Base-by-base conservation (phyloP, 2,113 vertebrate species). In the Gobius niger region DNA sequence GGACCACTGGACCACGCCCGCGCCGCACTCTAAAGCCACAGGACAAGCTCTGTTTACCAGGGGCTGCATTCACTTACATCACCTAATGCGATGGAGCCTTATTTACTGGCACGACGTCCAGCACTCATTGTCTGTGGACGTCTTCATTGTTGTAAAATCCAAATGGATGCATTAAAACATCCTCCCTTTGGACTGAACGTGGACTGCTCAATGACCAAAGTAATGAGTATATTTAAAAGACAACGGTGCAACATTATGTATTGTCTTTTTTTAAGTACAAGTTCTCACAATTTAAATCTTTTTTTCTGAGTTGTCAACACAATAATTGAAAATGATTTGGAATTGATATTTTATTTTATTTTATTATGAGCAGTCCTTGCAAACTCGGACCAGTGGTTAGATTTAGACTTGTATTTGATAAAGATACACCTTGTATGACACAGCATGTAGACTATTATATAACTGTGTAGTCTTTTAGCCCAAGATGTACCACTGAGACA, bases 1-100 rank as follows among this genome's bases (percentile, higher is more conserved):
- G 84, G 85, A 89, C 88, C 90, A 82, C 88, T 80, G 84, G 85
- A 89, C 90, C 90, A 87, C 90, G 84, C 87, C 87, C 86, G 75
- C 47, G 68, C 80, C 88, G 53, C 54, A 89, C 88, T 91, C 85
- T 89, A 89, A 91, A 91, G 68, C 90, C 90, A 85, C 90, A 91
- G 87, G 76, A 81, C 78, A 77, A 80, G 73, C 81, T 67, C 68
- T 75, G 59, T 83, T 85, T 83, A 87, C 15, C 70, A 69, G 80
- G 76, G 63, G 70, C 72, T 71, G 5, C 82, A 70, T 82, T 87
- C 82, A 73, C 85, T 90, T 83, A 86, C 87, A 89, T 88, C 84
- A 87, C 63, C 62, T 88, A 83, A 87, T 89, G 78, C 83, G 85
- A 85, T 83, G 76, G 44, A 79, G 76, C 85, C 85, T 89, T 88